These are phyloP conservation scores for Anguilla rostrata DNA, from an alignment of 2,113 vertebrate genomes.

Conservation along the genomic window DNA sequence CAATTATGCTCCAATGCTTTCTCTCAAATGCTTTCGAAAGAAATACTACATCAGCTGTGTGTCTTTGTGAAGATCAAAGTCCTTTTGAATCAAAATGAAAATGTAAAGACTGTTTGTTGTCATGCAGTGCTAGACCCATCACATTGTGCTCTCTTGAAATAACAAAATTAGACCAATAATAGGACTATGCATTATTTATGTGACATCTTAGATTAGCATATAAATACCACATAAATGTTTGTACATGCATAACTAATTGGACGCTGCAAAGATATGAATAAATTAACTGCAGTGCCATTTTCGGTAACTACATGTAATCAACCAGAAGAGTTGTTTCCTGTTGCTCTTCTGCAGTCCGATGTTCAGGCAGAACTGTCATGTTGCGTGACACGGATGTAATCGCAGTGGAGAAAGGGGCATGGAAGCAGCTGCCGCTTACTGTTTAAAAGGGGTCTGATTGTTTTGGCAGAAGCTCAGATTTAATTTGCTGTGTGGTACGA, in stretches of 20 bases:
- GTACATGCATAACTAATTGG: background rate
- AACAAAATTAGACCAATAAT: background rate
- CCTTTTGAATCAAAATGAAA: background rate
- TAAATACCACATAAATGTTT: background rate
- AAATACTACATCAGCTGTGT: background rate
- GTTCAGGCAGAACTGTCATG: background rate
- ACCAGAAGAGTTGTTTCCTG: background rate
- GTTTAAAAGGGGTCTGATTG: background rate
- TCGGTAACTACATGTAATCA: constrained; percentile 11
- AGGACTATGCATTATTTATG: background rate
- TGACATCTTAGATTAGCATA: background rate
- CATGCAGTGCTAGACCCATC: background rate
- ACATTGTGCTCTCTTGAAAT: background rate
- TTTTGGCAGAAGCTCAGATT: background rate
- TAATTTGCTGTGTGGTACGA: background rate
- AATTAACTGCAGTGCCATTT: constrained; percentile 12
- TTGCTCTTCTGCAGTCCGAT: background rate
- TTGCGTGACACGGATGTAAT: background rate
- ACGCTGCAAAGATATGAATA: background rate
- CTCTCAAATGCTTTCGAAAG: background rate
- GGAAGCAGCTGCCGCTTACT: background rate
- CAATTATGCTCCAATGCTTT: background rate
- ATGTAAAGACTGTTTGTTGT: background rate
- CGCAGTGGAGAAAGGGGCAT: background rate
- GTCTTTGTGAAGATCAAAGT: background rate